Evolutionary conservation across 2,797 vertebrate species (phyloP), one percentile per base, ranked within the genome.

Genomic region (Siniperca obscura): DNA sequence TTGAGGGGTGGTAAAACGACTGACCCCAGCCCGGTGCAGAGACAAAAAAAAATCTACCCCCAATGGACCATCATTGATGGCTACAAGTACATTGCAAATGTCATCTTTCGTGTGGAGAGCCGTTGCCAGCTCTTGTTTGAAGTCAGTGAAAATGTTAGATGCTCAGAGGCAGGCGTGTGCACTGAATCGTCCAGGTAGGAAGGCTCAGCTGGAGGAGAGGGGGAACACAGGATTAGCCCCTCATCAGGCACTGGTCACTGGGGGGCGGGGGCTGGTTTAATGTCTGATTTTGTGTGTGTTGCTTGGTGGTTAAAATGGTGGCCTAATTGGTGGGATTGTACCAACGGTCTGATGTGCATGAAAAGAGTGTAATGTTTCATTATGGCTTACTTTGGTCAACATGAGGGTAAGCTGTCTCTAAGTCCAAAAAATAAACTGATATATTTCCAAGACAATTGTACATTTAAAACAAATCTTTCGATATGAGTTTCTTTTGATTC

Each of bases 51-150:
- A 61, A 75, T 76, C 72, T 77, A 36, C 74, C 48, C 53, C 27
- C 38, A 53, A 50, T 42, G 52, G 59, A 76, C 27, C 59, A 42
- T 34, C 66, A 75, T 36, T 84, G 67, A 80, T 36, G 27, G 44
- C n/a, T 25, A 78, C 78, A 4, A 57, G 78, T 64, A 65, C 62
- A 48, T 71, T 76, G 38, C 70, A 83, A 83, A 87, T 85, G 80
- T 86, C 80, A 81, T 27, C 57, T 65, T 70, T 65, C 73, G 59
- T 19, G 27, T 55, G 38, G 40, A 65, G 70, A 61, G 70, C 36
- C 3, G 53, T 62, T 56, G 56, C 34, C 17, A 53, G 57, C 44
- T 52, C 65, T 65, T 71, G 34, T 86, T 73, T 78, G 76, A 74
- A 83, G 74, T 67, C 55, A 61, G 48, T 53, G 56, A 70, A 86